phyloP scores from a whole-genome alignment of 2,113 vertebrate species.

The Mastomys natalensis region DNA sequence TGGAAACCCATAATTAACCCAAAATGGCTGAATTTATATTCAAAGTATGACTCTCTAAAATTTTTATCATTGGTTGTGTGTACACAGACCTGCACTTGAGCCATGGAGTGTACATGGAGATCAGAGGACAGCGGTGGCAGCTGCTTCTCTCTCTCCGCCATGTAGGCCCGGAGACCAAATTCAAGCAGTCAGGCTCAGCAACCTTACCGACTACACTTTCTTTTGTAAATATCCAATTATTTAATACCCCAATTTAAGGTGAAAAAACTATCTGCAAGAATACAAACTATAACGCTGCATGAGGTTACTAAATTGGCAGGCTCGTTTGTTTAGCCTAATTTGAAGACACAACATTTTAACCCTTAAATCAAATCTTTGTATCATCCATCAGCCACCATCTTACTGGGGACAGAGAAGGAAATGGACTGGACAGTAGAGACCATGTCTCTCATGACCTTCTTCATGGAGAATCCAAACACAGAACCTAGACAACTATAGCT shows the following conservation, averaged over 20 bases:
- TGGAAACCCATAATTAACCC: background rate
- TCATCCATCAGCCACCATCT: background rate
- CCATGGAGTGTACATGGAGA: background rate
- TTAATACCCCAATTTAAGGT: background rate
- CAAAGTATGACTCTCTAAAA: background rate
- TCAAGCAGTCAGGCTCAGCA: background rate
- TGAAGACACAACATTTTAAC: conserved; percentile 20
- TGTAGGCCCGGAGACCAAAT: background rate
- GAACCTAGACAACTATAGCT: background rate
- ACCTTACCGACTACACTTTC: background rate
- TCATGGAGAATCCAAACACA: conserved; percentile 32
- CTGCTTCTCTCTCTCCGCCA: background rate
- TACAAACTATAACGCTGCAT: background rate
- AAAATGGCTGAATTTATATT: conserved; percentile 53
- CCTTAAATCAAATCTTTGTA: background rate
- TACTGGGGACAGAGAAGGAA: background rate
- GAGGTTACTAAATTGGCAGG: conserved; percentile 14
- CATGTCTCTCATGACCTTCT: background rate
- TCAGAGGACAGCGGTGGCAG: background rate
- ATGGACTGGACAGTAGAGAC: background rate
- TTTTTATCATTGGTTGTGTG: background rate
- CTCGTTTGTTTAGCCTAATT: conserved; percentile 11
- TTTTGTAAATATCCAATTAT: conserved; percentile 34
- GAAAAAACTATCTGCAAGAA: background rate
- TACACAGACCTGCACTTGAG: background rate